Conservation (phyloP, 2,888 invertebrate genomes). For the Morpho deidamia region DNA sequence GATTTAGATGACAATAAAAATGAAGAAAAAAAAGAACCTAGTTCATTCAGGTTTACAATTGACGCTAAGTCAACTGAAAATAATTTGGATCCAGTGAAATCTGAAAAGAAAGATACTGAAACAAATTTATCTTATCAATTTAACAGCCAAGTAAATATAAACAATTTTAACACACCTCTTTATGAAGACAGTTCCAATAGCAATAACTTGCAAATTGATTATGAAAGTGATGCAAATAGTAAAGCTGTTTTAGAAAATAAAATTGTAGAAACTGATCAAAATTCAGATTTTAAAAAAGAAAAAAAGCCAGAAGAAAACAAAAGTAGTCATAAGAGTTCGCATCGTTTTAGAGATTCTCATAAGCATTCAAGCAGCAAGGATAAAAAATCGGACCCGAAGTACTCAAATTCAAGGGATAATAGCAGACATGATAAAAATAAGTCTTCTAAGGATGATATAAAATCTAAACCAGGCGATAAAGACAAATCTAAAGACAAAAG, state of each 20-base stretch:
- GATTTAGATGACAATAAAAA: slow-evolving; percentile 44
- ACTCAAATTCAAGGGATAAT: slow-evolving; percentile 55
- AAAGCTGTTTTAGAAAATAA: slow-evolving; percentile 59
- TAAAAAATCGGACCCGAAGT: slow-evolving; percentile 56
- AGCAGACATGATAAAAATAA: slow-evolving; percentile 55
- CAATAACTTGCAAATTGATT: slow-evolving; percentile 64
- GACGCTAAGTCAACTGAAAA: slow-evolving; percentile 55
- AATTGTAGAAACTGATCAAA: slow-evolving; percentile 46
- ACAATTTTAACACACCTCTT: slow-evolving; percentile 55
- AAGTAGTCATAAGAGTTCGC: slow-evolving; percentile 57
- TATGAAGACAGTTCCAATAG: slow-evolving; percentile 71
- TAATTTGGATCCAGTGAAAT: slow-evolving; percentile 38
- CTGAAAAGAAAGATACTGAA: slow-evolving; percentile 50
- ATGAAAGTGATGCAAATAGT: slow-evolving; percentile 69
- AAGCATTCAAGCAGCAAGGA: slow-evolving; percentile 65
- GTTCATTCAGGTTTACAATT: slow-evolving; percentile 59
- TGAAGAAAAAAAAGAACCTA: slow-evolving; percentile 54
- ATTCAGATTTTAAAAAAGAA: slow-evolving; percentile 53
- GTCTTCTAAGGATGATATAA: slow-evolving; percentile 54
- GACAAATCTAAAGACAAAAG: slow-evolving; percentile 52
- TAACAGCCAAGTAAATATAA: slow-evolving; percentile 59
- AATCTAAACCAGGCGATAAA: slow-evolving; percentile 53
- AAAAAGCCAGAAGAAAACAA: slow-evolving; percentile 53
- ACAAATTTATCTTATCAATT: slow-evolving; percentile 53
- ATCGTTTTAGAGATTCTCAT: slow-evolving; percentile 59